These are phyloP conservation scores for Dascillus cervinus DNA, from an alignment of 2,888 invertebrate species.

Conservation along the genomic window DNA sequence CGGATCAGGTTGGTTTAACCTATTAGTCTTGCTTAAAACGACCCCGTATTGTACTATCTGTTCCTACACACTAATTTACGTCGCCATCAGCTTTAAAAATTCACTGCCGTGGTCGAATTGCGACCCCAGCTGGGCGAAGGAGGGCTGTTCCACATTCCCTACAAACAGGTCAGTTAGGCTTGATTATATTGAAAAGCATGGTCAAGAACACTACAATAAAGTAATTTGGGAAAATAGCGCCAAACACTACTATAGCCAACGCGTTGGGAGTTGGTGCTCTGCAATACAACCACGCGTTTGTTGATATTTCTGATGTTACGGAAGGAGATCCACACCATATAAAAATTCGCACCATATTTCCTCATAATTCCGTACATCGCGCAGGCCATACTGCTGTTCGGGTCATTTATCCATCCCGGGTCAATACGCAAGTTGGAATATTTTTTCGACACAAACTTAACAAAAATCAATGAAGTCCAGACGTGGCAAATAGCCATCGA, in stretches of 20 bases:
- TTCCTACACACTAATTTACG: slow-evolving; percentile 10
- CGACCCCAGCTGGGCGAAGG: slow-evolving; percentile 10
- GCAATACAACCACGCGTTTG: slow-evolving; percentile 1
- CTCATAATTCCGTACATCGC: slow-evolving; percentile 2
- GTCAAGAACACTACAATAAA: slow-evolving; percentile 1
- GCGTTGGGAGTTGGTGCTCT: slow-evolving; percentile 3
- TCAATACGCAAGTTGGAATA: slow-evolving; percentile 4
- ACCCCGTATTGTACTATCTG: slow-evolving; percentile 7
- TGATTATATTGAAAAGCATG: slow-evolving; percentile 2
- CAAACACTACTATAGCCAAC: slow-evolving; percentile 3
- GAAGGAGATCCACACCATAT: slow-evolving; percentile 2
- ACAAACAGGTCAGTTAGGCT: slow-evolving; percentile 2
- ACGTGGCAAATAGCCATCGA: slow-evolving; percentile 9
- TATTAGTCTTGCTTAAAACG: slow-evolving; percentile 6
- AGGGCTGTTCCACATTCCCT: slow-evolving; percentile 11
- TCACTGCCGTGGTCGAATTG: slow-evolving; percentile 10
- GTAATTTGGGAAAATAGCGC: slow-evolving; percentile 8
- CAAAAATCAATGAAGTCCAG: slow-evolving; percentile 1
- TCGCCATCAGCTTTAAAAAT: slow-evolving; percentile 3
- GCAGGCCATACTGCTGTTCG: slow-evolving; percentile 6
- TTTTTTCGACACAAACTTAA: slow-evolving; percentile 4
- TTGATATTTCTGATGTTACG: slow-evolving; percentile 4
- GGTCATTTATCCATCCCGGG: slow-evolving; percentile 8
- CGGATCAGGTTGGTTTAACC: slow-evolving; percentile 9
- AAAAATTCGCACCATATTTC: slow-evolving; percentile 2